phyloP scores from a whole-genome alignment of 2,797 vertebrate species.

The Poeciliopsis presidionis region DNA sequence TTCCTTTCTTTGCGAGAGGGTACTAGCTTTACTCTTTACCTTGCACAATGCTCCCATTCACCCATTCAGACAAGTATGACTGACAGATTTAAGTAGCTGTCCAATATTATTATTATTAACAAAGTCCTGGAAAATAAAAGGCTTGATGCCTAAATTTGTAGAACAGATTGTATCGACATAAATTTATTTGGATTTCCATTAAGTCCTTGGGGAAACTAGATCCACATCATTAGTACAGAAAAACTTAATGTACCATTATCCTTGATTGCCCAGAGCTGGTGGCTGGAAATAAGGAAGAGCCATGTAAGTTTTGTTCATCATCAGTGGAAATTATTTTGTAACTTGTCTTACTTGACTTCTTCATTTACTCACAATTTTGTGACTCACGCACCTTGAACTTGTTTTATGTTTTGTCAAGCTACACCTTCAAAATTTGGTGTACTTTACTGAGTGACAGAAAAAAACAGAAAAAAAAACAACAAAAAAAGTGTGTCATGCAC shows the following conservation, averaged over 20 bases:
- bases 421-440: background rate
- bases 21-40: constrained; percentile 37
- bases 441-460: background rate
- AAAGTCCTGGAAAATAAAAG: constrained; percentile 20
- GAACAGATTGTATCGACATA: constrained; percentile 18
- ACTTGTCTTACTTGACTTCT: background rate
- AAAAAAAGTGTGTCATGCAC: background rate
- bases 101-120: constrained; percentile 35
- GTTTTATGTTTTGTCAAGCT: background rate
- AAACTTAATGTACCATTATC: background rate
- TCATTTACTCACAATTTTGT: background rate
- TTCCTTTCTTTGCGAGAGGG: constrained; percentile 48
- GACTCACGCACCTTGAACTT: background rate
- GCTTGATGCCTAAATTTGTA: constrained; percentile 18
- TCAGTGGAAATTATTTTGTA: background rate
- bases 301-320: background rate
- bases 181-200: constrained; percentile 28
- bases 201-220: background rate
- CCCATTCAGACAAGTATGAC: constrained; percentile 28
- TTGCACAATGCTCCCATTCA: constrained; percentile 43
- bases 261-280: background rate
- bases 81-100: constrained; percentile 35
- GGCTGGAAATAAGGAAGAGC: background rate
- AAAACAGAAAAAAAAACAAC: background rate
- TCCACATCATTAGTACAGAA: background rate